Conservation (phyloP, 2,888 invertebrate species). For the Leucoptera coffeella region DNA sequence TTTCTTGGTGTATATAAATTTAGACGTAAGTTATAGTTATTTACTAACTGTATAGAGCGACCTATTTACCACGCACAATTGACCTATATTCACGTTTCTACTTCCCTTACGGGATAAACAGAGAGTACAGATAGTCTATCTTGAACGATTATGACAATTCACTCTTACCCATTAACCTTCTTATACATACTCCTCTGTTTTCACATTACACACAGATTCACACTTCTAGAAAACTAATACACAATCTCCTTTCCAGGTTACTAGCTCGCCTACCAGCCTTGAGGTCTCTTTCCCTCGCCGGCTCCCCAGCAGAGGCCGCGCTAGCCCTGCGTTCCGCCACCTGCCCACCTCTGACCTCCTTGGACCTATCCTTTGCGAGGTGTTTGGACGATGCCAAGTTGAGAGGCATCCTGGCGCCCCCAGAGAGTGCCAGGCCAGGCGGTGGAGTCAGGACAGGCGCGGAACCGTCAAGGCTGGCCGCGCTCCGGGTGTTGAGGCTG, state of each 20-base stretch:
- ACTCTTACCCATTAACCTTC: too few relatives aligned
- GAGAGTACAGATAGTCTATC: too few relatives aligned
- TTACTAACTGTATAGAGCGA: too few relatives aligned
- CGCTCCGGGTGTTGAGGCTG: constrained; percentile 67
- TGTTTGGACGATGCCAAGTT: constrained; percentile 80
- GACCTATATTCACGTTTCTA: too few relatives aligned
- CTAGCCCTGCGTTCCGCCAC: constrained; percentile 74
- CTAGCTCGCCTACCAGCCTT: constrained; percentile 78
- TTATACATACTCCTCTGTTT: too few relatives aligned
- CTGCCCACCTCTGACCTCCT: constrained; percentile 69
- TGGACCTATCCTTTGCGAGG: constrained; percentile 83
- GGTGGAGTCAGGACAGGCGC: constrained; percentile 32
- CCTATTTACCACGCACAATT: too few relatives aligned
- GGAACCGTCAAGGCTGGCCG: constrained; percentile 55
- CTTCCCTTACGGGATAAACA: too few relatives aligned
- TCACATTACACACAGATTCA: neutral
- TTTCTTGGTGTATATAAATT: too few relatives aligned
- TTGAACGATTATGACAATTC: too few relatives aligned
- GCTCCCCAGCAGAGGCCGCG: constrained; percentile 70
- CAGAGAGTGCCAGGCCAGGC: constrained; percentile 73
- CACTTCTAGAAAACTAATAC: neutral
- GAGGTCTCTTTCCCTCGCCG: constrained; percentile 72
- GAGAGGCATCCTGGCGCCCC: constrained; percentile 79
- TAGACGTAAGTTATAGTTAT: too few relatives aligned
- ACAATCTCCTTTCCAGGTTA: constrained; percentile 43